Evolutionary conservation across 2,797 vertebrate genomes (phyloP).

Genomic region (Brotula barbata): DNA sequence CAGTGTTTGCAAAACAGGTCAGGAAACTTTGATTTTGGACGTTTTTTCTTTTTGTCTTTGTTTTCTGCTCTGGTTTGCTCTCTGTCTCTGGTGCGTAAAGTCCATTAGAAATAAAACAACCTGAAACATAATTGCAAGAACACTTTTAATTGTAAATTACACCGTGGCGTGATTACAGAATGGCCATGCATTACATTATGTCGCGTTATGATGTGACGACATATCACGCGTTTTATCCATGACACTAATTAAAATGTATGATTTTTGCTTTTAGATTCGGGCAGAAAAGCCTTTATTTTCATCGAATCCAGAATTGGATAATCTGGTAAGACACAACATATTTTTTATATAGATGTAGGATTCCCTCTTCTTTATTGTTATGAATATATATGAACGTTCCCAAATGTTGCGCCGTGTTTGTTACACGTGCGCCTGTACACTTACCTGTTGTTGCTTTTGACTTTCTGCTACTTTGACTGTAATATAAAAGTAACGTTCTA

Average conservation of each 20-base stretch:
- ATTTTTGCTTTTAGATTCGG: slow-evolving; percentile 86
- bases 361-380: no score
- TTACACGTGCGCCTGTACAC: slow-evolving; percentile 54
- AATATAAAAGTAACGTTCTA: slow-evolving; percentile 53
- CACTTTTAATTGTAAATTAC: not conserved
- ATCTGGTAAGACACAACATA: slow-evolving; percentile 87
- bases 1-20: slow-evolving; percentile 99
- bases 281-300: slow-evolving; percentile 99
- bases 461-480: slow-evolving; percentile 40
- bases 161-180: not conserved
- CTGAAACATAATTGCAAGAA: not conserved
- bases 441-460: slow-evolving; percentile 50
- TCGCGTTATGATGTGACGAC: not conserved
- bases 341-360: not conserved
- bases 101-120: slow-evolving; percentile 1
- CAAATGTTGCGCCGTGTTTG: no score
- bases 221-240: slow-evolving; percentile 11
- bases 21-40: no score
- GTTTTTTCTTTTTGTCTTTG: no score
- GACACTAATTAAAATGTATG: slow-evolving; percentile 16
- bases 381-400: no score
- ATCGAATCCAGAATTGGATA: slow-evolving; percentile 98
- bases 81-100: no score
- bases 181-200: not conserved
- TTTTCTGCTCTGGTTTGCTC: no score